phyloP scores from a whole-genome alignment of 2,113 vertebrate species.

The Formicarius rufipectus region DNA sequence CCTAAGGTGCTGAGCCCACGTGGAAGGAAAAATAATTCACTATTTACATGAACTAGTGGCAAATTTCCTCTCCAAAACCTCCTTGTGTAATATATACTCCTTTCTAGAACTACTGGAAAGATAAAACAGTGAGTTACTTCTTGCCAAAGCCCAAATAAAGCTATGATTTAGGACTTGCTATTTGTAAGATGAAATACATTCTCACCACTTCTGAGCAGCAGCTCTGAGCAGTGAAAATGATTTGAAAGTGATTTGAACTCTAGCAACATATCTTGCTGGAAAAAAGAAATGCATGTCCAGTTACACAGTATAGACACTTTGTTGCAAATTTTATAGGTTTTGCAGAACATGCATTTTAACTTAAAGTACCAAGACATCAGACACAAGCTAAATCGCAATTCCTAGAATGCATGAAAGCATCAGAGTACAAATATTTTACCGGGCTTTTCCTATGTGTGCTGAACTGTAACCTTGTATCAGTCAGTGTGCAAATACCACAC shows the following conservation, averaged over 20 bases:
- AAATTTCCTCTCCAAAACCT: not conserved
- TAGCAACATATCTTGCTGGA: not conserved
- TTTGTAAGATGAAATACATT: conserved; percentile 18
- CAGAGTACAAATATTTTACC: not conserved
- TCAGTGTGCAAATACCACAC: not conserved
- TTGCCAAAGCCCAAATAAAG: conserved; percentile 8
- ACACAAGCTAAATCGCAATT: not conserved
- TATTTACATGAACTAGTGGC: not conserved
- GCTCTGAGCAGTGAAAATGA: not conserved
- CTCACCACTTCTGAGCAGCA: conserved; percentile 1
- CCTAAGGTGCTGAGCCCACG: not conserved
- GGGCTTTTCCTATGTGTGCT: not conserved
- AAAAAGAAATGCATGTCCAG: not conserved
- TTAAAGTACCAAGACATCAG: not conserved
- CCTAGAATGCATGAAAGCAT: not conserved
- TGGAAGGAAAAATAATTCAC: not conserved
- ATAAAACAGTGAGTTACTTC: not conserved
- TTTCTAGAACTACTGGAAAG: not conserved
- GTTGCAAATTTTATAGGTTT: not conserved
- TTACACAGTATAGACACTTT: not conserved
- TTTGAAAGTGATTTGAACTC: conserved; percentile 18
- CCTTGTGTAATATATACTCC: not conserved
- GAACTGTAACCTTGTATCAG: not conserved
- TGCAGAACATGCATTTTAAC: not conserved
- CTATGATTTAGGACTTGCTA: conserved; percentile 5